Evolutionary conservation across 2,797 vertebrate genomes (phyloP), one percentile per base, ranked within the genome.

Genomic region (Halcyon smyrnensis): DNA sequence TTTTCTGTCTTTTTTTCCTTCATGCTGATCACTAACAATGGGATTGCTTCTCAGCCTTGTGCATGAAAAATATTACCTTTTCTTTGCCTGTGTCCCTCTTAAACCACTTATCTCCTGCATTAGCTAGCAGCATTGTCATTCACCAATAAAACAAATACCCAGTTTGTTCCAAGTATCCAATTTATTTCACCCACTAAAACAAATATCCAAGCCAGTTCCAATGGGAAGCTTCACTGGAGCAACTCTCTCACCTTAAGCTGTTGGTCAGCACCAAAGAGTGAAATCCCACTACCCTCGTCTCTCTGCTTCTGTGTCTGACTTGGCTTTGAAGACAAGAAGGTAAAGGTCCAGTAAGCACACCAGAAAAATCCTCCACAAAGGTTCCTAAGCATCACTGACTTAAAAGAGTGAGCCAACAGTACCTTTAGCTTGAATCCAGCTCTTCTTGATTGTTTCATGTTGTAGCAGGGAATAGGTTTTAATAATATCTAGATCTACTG

Each of bases 361-460:
- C 15, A 82, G 51, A 75, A 57, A 28, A 39, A 20, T 4, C 1
- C 2, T 6, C 24, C 59, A 23, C 46, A 37, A 63, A 74, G 6
- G 13, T 36, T 90, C 24, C 36, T 60, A 53, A 84, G 18, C 32
- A 60, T 41, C 18, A 2, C 32, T 56, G 28, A 25, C 56, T 68
- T 77, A 63, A 46, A 67, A 46, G 28, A 84, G 18, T 30, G 74
- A 87, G 21, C 25, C 57, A 86, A 14, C 28, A 57, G 43, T 48
- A 62, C n/a, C 7, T 86, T 39, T n/a, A 84, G 2, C 46, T 57
- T 69, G 25, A 84, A 86, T 63, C 32, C 56, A 73, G 13, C 18
- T 81, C 60, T 75, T 78, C 63, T 86, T 91, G 89, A 86, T 91
- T 90, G 45, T 93, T 93, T 91, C 45, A 36, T 54, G 77, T 68